Base-by-base conservation (phyloP, 2,797 vertebrate species). In the Malacoraja senta region DNA sequence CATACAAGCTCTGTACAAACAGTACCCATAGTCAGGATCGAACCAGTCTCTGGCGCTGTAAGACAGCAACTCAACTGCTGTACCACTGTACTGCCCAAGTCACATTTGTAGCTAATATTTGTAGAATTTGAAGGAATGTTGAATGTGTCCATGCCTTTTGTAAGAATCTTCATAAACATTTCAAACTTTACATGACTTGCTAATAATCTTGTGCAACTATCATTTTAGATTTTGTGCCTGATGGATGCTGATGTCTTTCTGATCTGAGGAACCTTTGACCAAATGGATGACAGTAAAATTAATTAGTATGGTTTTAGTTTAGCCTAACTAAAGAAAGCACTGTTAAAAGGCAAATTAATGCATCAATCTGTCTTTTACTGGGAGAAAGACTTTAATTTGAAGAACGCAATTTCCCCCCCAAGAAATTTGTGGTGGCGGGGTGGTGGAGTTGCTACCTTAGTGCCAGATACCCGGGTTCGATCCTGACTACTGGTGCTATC, bases 201-300 rank as follows among this genome's bases (percentile, higher is more conserved):
- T 61, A 86, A 86, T 86, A 86, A 74, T 53, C 90, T 91, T 32
- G 1, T 74, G 68, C 71, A 21, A 35, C 90, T 91, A 71, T 72
- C 44, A 91, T 91, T 91, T 91, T 68, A 91, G 17, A 35, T 38
- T 0, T 71, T 91, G 68, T 74, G 90, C 90, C 24, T 91, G 90
- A 91, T 91, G 68, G 38, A 21, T 74, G 68, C 72, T 21, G 35
- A 91, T 91, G 38, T 91, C 68, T 44, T 35, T 72, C 90, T 72
- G 32, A 32, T 91, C 29, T 91, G 90, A 72, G 71, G 90, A 44
- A 91, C 72, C 32, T 44, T 91, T 6, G 90, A 91, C 35, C 68
- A 38, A 91, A 91, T 72, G 71, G 32, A 72, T 91, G 68, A 32
- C 38, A 74, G 12, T 74, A 72, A 74, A 91, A 44, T 35, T 44